phyloP scores from a whole-genome alignment of 2,888 invertebrate species.

The Cremastobaeus sp. region DNA sequence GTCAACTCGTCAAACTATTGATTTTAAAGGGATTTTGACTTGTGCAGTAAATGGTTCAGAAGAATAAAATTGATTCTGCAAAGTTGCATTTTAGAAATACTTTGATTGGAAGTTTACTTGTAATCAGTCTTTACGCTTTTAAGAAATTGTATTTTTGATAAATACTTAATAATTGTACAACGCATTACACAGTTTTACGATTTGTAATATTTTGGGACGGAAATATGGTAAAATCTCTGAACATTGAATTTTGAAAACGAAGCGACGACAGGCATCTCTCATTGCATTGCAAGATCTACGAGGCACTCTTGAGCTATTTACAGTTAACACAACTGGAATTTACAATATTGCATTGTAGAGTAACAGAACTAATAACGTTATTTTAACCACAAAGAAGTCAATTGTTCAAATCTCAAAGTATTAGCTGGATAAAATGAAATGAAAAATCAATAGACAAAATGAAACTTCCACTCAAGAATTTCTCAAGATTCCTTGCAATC shows the following conservation, averaged over 20 bases:
- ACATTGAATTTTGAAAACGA: slow-evolving; percentile 21
- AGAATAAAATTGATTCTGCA: too few species aligned
- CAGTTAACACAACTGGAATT: too few species aligned
- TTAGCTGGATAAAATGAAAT: too few species aligned
- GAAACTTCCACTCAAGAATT: too few species aligned
- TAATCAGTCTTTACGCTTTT: slow-evolving; percentile 53
- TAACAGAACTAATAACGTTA: too few species aligned
- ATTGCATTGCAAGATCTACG: slow-evolving; percentile 11
- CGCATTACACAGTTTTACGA: slow-evolving; percentile 45
- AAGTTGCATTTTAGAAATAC: slow-evolving; percentile 33
- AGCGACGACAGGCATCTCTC: slow-evolving; percentile 15
- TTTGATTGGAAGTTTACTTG: slow-evolving; percentile 47
- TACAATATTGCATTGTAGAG: too few species aligned
- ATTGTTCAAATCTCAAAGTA: too few species aligned
- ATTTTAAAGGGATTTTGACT: slow-evolving; percentile 26
- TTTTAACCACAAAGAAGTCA: too few species aligned
- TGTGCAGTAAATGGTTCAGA: slow-evolving; percentile 35
- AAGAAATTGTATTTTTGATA: slow-evolving; percentile 35
- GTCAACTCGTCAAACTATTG: too few species aligned
- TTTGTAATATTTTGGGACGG: slow-evolving; percentile 44
- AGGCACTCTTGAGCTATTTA: slow-evolving; percentile 18
- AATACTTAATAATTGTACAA: slow-evolving; percentile 46
- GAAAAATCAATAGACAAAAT: too few species aligned
- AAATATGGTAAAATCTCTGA: slow-evolving; percentile 33
- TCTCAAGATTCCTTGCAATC: too few species aligned